Base-by-base conservation (phyloP, 2,888 invertebrate genomes). In the Parnassius glacialis region DNA sequence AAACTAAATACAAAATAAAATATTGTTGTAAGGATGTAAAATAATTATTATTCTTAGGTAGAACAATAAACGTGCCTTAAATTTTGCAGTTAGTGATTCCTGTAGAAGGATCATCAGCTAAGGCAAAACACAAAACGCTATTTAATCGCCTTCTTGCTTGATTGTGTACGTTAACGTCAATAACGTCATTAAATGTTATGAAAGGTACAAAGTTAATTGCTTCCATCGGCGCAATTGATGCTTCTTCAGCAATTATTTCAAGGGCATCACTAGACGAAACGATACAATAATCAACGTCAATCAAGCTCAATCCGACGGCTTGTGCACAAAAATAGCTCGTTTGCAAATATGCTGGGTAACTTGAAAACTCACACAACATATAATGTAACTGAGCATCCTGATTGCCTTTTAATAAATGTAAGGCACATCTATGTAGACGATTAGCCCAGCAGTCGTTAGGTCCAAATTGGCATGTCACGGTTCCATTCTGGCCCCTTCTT, bases 361-460 rank as follows among this genome's bases (percentile, higher is more conserved):
- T 51, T 0, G 76, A 61, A 56, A 84, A 89, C 66, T 92, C 92
- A 63, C 92, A 92, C 11, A 51, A 64, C 83, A 92, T 87, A 66
- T 87, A 92, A 2, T 79, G 67, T 25, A 90, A 61, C 66, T 83
- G 84, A 12, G 81, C 81, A 1, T 76, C 80, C 59, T 84, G 82
- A 59, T 87, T 74, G 3, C 65, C 78, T 20, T 70, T 70, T 20
- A 90, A 68, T 65, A 79, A 64, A 64, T 83, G 69, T 2, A 92
- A 66, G 1, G 74, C 84, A 64, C 92, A 92, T 67, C 90, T 78
- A 11, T 92, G 87, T 0, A 86, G 66, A 10, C 86, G 80, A 58
- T 92, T 92, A 0, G 90, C 89, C 79, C 81, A 87, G 68, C 92
- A 92, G 64, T 90, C 90, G 45, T 70, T 69, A 0, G 9, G 62